Conservation (phyloP, 1,140 invertebrate genomes). For the Drosophila elegans region DNA sequence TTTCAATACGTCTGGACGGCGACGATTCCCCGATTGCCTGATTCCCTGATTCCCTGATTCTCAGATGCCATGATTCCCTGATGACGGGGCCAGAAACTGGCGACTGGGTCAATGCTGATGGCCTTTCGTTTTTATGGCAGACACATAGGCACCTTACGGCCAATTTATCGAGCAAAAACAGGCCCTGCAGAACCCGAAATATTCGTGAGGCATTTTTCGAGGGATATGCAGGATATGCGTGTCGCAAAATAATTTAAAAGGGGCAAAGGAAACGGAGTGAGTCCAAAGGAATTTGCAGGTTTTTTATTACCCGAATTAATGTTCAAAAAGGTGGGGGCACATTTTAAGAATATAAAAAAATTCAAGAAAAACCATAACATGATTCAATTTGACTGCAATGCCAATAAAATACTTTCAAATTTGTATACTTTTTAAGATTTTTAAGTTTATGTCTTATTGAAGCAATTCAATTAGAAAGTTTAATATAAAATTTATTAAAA, state of each 20-base stretch:
- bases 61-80: slow-evolving; percentile 6
- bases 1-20: slow-evolving; percentile 77
- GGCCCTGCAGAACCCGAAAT: slow-evolving; percentile 11
- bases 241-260: slow-evolving; percentile 45
- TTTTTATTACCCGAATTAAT: slow-evolving; percentile 11
- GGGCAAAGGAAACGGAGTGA: slow-evolving; percentile 8
- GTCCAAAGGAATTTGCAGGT: slow-evolving; percentile 3
- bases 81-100: slow-evolving; percentile 47
- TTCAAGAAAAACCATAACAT: not conserved
- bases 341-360: not conserved
- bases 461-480: no score
- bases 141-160: slow-evolving; percentile 79
- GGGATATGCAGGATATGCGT: slow-evolving; percentile 42
- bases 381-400: no score
- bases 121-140: slow-evolving; percentile 82
- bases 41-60: slow-evolving; percentile 25
- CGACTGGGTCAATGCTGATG: slow-evolving; percentile 79
- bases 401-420: no score
- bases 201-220: slow-evolving; percentile 28
- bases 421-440: no score
- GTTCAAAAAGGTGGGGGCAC: not conserved
- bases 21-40: slow-evolving; percentile 34
- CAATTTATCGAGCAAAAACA: slow-evolving; percentile 62
- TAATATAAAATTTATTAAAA: no score
- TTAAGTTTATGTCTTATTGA: no score